A percentile compares a stretch with the other conserved stretches of the same genome.
phyloP scores from a whole-genome alignment of 2,113 vertebrate genomes.

The Epinephelus lanceolatus region DNA sequence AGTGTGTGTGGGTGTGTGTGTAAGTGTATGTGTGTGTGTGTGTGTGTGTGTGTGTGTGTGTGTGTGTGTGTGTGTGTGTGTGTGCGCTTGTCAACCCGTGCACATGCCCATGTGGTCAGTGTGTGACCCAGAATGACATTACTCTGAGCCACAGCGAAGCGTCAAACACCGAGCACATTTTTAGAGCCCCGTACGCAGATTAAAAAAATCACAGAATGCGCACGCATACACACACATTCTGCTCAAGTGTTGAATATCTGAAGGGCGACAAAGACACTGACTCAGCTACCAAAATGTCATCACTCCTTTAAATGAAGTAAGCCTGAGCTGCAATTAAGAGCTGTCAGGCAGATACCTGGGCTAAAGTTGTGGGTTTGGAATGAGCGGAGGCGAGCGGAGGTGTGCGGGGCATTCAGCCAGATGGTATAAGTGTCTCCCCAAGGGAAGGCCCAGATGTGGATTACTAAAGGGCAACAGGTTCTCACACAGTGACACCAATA shows the following conservation, averaged over 20 bases:
- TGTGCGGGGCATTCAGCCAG: slow-evolving; percentile 32
- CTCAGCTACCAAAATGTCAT: slow-evolving; percentile 68
- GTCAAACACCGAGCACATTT: slow-evolving; percentile 34
- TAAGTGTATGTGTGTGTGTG: slow-evolving; percentile 3
- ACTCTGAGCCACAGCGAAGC: slow-evolving; percentile 25
- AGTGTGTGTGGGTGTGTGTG: slow-evolving; percentile 23
- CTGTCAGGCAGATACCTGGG: slow-evolving; percentile 49
- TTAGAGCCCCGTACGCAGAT: slow-evolving; percentile 19
- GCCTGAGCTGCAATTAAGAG: slow-evolving; percentile 41
- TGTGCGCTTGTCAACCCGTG: slow-evolving; percentile 14
- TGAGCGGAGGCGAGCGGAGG: slow-evolving; percentile 30
- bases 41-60: neutral
- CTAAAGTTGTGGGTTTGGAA: slow-evolving; percentile 39
- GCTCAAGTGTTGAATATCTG: slow-evolving; percentile 55
- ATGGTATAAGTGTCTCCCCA: slow-evolving; percentile 9
- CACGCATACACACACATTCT: slow-evolving; percentile 41
- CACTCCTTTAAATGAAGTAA: slow-evolving; percentile 38
- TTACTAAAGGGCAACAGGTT: slow-evolving; percentile 40
- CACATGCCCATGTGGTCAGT: slow-evolving; percentile 55
- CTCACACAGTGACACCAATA: slow-evolving; percentile 21
- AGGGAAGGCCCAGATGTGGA: slow-evolving; percentile 3
- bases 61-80: neutral
- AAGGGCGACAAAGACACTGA: slow-evolving; percentile 60
- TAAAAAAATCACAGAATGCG: slow-evolving; percentile 34
- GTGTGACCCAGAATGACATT: slow-evolving; percentile 55